phyloP scores from a whole-genome alignment of 2,113 vertebrate genomes.

The Oceanites oceanicus region DNA sequence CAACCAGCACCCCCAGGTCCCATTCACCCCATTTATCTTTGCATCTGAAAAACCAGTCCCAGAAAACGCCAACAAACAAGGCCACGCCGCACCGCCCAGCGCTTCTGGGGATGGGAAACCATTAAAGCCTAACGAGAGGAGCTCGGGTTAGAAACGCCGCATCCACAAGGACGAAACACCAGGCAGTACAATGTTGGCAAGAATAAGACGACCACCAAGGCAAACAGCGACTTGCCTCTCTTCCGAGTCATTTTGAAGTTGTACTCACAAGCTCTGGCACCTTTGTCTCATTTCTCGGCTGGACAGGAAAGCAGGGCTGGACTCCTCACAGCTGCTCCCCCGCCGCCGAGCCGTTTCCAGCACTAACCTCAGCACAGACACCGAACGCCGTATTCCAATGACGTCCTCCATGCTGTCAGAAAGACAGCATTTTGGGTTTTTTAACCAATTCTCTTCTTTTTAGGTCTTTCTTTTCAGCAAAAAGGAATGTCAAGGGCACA shows the following conservation, averaged over 20 bases:
- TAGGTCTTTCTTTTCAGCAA: neutral
- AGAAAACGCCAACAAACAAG: neutral
- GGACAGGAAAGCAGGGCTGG: neutral
- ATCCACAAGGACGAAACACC: neutral
- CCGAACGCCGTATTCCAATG: fast-evolving
- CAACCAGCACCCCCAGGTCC: too few species aligned
- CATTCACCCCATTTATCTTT: neutral
- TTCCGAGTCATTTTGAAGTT: neutral
- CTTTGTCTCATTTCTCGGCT: neutral
- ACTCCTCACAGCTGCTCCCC: neutral
- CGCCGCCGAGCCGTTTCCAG: neutral
- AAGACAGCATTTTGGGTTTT: neutral
- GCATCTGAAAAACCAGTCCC: neutral
- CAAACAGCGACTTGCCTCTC: neutral
- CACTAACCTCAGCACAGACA: neutral
- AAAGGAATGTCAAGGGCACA: constrained; percentile 10
- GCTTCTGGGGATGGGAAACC: neutral
- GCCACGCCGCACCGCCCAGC: neutral
- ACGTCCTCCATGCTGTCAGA: fast-evolving
- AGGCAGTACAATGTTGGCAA: fast-evolving
- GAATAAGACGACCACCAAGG: neutral
- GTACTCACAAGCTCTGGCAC: neutral
- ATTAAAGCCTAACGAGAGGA: too few species aligned
- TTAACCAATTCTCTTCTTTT: neutral
- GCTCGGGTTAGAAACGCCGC: fast-evolving